phyloP scores from a whole-genome alignment of 1,140 invertebrate species.

The Tetraneura akinire region DNA sequence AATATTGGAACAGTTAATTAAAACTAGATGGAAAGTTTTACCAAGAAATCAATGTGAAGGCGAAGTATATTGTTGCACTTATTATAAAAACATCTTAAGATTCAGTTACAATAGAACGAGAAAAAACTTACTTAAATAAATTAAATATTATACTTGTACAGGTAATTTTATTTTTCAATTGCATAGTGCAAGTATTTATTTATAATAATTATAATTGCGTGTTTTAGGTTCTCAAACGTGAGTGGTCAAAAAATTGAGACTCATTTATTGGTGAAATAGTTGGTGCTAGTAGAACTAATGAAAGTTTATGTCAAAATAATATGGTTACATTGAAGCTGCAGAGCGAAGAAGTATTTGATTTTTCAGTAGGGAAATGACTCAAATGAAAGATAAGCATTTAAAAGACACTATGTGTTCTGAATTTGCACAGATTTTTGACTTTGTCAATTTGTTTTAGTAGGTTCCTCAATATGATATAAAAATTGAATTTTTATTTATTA shows the following conservation, averaged over 20 bases:
- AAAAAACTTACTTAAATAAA: constrained; percentile 97
- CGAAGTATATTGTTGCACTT: constrained; percentile 96
- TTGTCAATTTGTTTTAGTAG: constrained; percentile 92
- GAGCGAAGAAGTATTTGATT: constrained; percentile 98
- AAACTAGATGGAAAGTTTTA: constrained; percentile 98
- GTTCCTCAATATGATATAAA: too few species aligned
- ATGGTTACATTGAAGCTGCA: constrained; percentile 97
- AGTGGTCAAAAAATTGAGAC: constrained; percentile 99
- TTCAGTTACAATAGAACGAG: constrained; percentile 81
- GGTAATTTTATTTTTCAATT: constrained; percentile 60
- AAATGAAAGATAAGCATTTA: constrained; percentile 97
- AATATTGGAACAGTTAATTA: constrained; percentile 98
- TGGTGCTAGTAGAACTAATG: constrained; percentile 97
- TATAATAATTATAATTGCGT: constrained; percentile 15
- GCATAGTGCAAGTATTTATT: not conserved
- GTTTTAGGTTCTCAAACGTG: constrained; percentile 93
- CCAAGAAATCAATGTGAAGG: constrained; percentile 98
- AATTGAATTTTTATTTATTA: too few species aligned
- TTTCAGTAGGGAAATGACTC: constrained; percentile 97
- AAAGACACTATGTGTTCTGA: constrained; percentile 99
- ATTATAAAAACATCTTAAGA: constrained; percentile 99
- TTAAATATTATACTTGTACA: constrained; percentile 98
- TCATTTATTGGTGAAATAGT: constrained; percentile 99
- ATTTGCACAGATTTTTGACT: constrained; percentile 98
- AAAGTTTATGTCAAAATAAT: constrained; percentile 98